Percentiles rank a stretch among this genome's conserved stretches.
These are phyloP conservation scores for Aphaenogaster ashmeadi DNA, from an alignment of 1,140 invertebrate species.

Conservation along the genomic window DNA sequence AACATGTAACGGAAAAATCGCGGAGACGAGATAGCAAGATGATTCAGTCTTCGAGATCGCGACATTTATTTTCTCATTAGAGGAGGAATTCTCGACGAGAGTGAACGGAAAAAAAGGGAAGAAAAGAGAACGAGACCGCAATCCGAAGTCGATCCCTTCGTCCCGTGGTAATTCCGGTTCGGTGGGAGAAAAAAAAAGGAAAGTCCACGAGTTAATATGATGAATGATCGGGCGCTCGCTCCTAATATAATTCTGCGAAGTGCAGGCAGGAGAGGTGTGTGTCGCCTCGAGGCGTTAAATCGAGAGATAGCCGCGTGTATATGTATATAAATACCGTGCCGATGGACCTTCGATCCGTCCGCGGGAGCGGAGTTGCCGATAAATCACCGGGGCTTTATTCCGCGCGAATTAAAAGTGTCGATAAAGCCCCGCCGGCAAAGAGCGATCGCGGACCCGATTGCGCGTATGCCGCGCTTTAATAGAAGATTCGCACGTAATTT, in stretches of 20 bases:
- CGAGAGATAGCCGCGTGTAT: constrained; percentile 33
- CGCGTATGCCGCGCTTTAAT: not conserved
- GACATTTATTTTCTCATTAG: constrained; percentile 55
- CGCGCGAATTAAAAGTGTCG: constrained; percentile 63
- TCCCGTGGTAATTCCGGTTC: constrained; percentile 31
- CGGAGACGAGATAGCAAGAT: not conserved
- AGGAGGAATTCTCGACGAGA: constrained; percentile 1
- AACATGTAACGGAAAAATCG: not conserved
- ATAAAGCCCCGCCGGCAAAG: constrained; percentile 41
- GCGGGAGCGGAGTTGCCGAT: constrained; percentile 36
- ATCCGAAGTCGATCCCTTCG: constrained; percentile 30
- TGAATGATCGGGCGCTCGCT: constrained; percentile 51
- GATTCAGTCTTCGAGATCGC: constrained; percentile 31
- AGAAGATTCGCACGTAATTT: constrained; percentile 18
- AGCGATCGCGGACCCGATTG: constrained; percentile 51
- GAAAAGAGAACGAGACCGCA: not conserved
- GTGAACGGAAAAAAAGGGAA: not conserved
- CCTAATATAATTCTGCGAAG: constrained; percentile 56
- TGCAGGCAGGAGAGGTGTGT: constrained; percentile 39
- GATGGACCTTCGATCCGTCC: constrained; percentile 46
- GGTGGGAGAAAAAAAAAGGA: not conserved
- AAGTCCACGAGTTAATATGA: constrained; percentile 45
- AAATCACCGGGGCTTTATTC: constrained; percentile 64
- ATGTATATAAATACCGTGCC: constrained; percentile 39
- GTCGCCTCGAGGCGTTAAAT: constrained; percentile 52